Evolutionary conservation across 2,113 vertebrate species (phyloP), one percentile per base, ranked within the genome.

Genomic region (Bufo gargarizans): DNA sequence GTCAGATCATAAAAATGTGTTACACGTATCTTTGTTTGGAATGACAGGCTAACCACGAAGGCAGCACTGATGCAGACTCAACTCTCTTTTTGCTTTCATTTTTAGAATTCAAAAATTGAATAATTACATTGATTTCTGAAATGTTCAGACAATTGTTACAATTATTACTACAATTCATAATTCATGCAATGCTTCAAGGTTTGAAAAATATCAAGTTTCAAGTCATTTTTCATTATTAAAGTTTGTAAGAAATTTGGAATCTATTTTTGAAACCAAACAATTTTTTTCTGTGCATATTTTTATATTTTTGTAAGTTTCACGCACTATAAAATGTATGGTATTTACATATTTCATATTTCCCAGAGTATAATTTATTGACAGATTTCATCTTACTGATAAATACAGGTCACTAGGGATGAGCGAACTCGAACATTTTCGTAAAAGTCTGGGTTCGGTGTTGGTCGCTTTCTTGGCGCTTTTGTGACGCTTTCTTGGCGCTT

Each of bases 21-120:
- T 88, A 79, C 79, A 91, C 91, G 90, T 91, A 86, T 90, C 91
- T 91, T 77, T 88, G 2, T 87, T 77, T 90, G 12, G 63, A 12
- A 84, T 84, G 81, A 79, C 85, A 80, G 63, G 53, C 50, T 87
- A 88, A 88, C 78, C 86, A 76, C 76, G 69, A 82, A 82, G 86
- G 87, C 74, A 84, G 82, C 78, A 89, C 84, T 89, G 87, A 89
- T 84, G 87, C 17, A 58, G 87, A 84, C 82, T 89, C 19, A 78
- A 89, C 78, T 76, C 59, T 84, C 87, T 89, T 78, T 56, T 69
- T 84, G 87, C 87, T 78, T 80, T 84, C 59, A 77, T 69, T 89
- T 88, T 84, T 69, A 77, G 72, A 89, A 56, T 84, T 84, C 59
- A 53, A 77, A 82, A 89, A 89, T 89, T 89, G 72, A 89, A 89